Conservation (phyloP, 2,888 invertebrate genomes). For the Yponomeuta evonymella region DNA sequence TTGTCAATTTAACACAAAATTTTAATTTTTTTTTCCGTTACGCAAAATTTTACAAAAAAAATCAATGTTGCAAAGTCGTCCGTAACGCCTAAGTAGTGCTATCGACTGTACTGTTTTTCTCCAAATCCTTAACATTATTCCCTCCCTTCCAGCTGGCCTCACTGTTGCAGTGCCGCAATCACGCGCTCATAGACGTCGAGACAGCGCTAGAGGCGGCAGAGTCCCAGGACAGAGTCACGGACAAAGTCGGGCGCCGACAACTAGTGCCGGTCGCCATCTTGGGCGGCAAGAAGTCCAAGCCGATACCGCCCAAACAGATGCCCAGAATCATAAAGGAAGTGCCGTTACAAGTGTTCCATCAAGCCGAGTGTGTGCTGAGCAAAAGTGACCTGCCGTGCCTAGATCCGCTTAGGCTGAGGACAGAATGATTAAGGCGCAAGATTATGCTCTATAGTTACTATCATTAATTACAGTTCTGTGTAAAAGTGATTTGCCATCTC, state of each 20-base stretch:
- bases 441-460: slow-evolving; percentile 53
- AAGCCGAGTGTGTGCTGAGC: slow-evolving; percentile 44
- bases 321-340: slow-evolving; percentile 53
- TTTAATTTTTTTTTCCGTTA: too few species aligned
- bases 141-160: slow-evolving; percentile 48
- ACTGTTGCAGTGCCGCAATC: slow-evolving; percentile 60
- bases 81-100: too few species aligned
- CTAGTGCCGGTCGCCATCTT: slow-evolving; percentile 47
- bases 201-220: slow-evolving; percentile 72
- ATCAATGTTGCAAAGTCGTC: too few species aligned
- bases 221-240: slow-evolving; percentile 41
- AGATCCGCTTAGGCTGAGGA: slow-evolving; percentile 58
- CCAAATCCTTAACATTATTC: neutral
- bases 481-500: too few species aligned
- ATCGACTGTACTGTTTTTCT: neutral
- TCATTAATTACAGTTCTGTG: slow-evolving; percentile 28
- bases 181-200: slow-evolving; percentile 67
- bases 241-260: slow-evolving; percentile 40
- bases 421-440: slow-evolving; percentile 59
- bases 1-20: too few species aligned
- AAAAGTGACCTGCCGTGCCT: slow-evolving; percentile 52
- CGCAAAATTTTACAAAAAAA: too few species aligned
- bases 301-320: slow-evolving; percentile 28
- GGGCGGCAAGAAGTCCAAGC: slow-evolving; percentile 23
- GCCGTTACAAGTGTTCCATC: slow-evolving; percentile 60